These are phyloP conservation scores for Anguilla rostrata DNA, from an alignment of 2,113 vertebrate genomes.

Conservation along the genomic window DNA sequence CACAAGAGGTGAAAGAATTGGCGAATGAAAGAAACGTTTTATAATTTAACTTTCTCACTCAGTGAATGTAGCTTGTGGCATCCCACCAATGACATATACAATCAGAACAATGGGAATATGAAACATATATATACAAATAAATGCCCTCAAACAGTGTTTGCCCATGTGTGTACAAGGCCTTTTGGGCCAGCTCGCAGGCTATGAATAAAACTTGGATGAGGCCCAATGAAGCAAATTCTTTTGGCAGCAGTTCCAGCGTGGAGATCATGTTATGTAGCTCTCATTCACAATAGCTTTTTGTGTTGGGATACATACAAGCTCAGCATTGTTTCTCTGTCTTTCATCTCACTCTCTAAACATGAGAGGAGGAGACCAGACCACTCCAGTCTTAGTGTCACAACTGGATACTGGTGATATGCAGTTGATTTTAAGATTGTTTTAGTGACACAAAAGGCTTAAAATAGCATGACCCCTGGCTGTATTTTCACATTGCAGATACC, in stretches of 20 bases:
- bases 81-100: background rate
- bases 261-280: background rate
- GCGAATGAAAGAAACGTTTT: background rate
- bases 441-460: too few species aligned
- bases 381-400: too few species aligned
- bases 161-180: background rate
- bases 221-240: too few species aligned
- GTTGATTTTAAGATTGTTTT: too few species aligned
- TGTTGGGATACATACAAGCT: too few species aligned
- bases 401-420: too few species aligned
- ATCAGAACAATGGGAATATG: background rate
- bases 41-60: background rate
- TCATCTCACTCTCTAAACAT: too few species aligned
- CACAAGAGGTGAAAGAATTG: background rate
- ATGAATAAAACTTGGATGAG: too few species aligned
- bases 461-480: too few species aligned
- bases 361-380: too few species aligned
- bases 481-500: too few species aligned
- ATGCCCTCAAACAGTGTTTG: background rate
- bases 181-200: background rate
- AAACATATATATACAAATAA: background rate
- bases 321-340: too few species aligned
- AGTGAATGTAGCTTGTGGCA: background rate
- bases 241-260: background rate
- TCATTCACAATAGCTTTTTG: background rate